These are phyloP conservation scores for Myripristis jacobus DNA, from an alignment of 2,797 vertebrate genomes.

Conservation along the genomic window DNA sequence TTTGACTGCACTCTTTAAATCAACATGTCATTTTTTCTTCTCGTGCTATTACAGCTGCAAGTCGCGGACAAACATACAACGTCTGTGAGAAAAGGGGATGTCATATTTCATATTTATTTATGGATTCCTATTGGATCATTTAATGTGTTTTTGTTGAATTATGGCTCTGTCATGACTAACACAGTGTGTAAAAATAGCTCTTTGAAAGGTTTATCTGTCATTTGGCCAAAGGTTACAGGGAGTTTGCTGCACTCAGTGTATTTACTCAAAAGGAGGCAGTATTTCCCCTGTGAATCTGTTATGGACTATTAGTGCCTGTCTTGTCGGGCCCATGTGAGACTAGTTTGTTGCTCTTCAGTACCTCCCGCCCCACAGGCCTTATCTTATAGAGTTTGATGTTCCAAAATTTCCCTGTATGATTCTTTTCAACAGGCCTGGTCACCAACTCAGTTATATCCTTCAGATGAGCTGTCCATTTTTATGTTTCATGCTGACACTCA, in stretches of 20 bases:
- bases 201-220: slow-evolving; percentile 21
- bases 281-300: slow-evolving; percentile 17
- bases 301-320: slow-evolving; percentile 21
- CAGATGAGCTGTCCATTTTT: slow-evolving; percentile 33
- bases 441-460: slow-evolving; percentile 26
- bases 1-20: slow-evolving; percentile 29
- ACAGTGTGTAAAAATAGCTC: not conserved
- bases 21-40: slow-evolving; percentile 30
- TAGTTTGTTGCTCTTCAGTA: slow-evolving; percentile 24
- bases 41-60: slow-evolving; percentile 11
- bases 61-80: slow-evolving; percentile 26
- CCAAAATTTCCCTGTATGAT: slow-evolving; percentile 21
- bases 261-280: slow-evolving; percentile 33
- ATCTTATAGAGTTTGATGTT: slow-evolving; percentile 39
- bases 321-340: slow-evolving; percentile 23
- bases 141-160: slow-evolving; percentile 31
- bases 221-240: slow-evolving; percentile 12
- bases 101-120: slow-evolving; percentile 18
- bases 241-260: slow-evolving; percentile 13
- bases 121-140: slow-evolving; percentile 16
- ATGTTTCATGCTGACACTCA: slow-evolving; percentile 46
- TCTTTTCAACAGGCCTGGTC: slow-evolving; percentile 42
- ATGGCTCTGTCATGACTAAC: not conserved
- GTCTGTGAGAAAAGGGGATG: slow-evolving; percentile 20
- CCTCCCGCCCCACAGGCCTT: not conserved